Percentiles rank a stretch among this genome's conserved stretches.
Evolutionary conservation across 2,113 vertebrate species (phyloP).

Genomic region (Sorex fumeus): DNA sequence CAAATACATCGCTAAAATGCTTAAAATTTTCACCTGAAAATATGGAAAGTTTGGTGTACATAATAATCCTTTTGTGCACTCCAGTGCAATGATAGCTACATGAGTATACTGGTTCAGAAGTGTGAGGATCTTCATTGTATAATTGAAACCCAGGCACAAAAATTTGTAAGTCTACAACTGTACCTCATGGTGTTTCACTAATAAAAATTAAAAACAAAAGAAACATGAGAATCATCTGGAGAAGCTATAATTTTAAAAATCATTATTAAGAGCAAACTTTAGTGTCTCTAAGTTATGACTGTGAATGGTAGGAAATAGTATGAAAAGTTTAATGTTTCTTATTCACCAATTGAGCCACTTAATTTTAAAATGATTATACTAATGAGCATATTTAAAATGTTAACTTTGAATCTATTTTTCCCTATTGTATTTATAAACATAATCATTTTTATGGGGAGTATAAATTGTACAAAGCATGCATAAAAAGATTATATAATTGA

Average conservation of each 20-base stretch:
- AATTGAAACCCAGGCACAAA: no score
- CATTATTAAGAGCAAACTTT: conserved; percentile 40
- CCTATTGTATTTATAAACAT: conserved; percentile 42
- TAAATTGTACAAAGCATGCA: conserved; percentile 64
- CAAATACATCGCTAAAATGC: conserved; percentile 87
- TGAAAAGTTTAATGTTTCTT: conserved; percentile 58
- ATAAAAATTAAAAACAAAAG: no score
- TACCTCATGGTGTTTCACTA: no score
- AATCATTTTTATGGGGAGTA: conserved; percentile 4
- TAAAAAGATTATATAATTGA: conserved; percentile 48
- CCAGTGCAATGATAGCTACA: conserved; percentile 48
- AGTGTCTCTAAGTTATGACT: conserved; percentile 57
- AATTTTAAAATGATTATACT: conserved; percentile 74
- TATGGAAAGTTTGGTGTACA: not conserved
- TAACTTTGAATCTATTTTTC: conserved; percentile 56
- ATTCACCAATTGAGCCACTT: conserved; percentile 69
- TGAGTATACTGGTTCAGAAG: conserved; percentile 46
- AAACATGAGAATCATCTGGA: no score
- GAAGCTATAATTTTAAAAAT: conserved; percentile 31
- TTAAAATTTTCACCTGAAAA: conserved; percentile 18
- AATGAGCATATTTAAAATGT: conserved; percentile 65
- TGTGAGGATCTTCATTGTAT: not conserved
- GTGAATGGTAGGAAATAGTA: conserved; percentile 66
- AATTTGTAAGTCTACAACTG: no score
- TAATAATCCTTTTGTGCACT: not conserved